Evolutionary conservation across 2,797 vertebrate genomes (phyloP), one percentile per base, ranked within the genome.

Genomic region (Margarornis squamiger): DNA sequence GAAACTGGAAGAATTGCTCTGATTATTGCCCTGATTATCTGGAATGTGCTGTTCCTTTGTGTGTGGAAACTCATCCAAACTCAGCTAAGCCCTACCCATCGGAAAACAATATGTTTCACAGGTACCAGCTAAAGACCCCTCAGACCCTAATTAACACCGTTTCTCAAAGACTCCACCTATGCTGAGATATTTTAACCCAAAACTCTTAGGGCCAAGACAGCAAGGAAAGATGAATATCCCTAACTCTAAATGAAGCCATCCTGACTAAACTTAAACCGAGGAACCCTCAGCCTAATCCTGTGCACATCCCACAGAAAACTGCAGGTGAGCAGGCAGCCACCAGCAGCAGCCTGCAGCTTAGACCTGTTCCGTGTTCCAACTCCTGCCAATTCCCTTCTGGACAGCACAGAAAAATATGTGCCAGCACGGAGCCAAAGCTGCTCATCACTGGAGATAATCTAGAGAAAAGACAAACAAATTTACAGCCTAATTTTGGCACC

Each of bases 401-500:
- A 5, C 1, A 18, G 48, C 1, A 62, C 18, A 14, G 43, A 24
- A 36, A 48, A 52, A 39, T 0, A 0, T 0, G 2, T n/a, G 32
- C 36, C 61, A 66, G 11, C 36, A 17, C 20, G 27, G 17, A 55
- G 30, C 38, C 39, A 43, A 77, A 67, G 32, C 32, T 12, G 14
- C 34, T 29, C 8, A 2, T 17, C 24, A 15, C 13, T n/a, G 15
- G n/a, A 88, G n/a, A 32, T 19, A 45, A 6, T 43, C 32, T 29
- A 34, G 41, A 55, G 11, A 67, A 71, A 29, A 65, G 4, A 78
- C 70, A 58, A 61, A 3, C 12, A 52, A 43, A 66, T 39, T 24
- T n/a, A 66, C 7, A 63, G 24, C 10, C 30, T 14, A 34, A 51
- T 55, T 91, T 10, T 52, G 70, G 39, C 20, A 73, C 16, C 20